Base-by-base conservation (phyloP, 92 coral and sea anemone species). In the Actinernus sp. region DNA sequence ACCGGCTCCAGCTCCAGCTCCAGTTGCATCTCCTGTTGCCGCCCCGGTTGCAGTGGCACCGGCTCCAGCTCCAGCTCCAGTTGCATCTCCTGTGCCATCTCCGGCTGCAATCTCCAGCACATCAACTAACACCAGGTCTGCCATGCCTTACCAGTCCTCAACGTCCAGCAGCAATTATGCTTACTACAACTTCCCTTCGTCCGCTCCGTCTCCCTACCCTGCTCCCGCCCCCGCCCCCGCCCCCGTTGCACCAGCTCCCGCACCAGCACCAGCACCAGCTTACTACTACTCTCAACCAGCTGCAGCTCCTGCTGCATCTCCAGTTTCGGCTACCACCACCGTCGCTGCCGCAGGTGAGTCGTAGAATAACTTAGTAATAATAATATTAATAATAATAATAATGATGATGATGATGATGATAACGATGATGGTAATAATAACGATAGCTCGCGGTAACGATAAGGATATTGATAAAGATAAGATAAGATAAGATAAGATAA, bases 311-410 rank as follows among this genome's bases (percentile, higher is more conserved):
- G 66, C 89, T 11, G 82, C 86, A 8, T 52, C 87, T 17, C 82
- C 89, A 30, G 78, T 83, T 18, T 74, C 92, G 17, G 96, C 96
- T 2, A 89, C 87, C 49, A 54, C 96, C 19, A 49, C 90, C 28
- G 79, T 89, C 10, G 96, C 96, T 47, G 76, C 96, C 14, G 92
- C 96, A 80, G 96, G 96, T 89, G 65, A 26, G 75, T n/a, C n/a
- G 12, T 10, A 3, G 65, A 16, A 31, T 2, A 11, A 8, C 23
- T 1, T 58, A 46, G 9, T 3, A 6, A 31, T 2, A 22, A 45
- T 28, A 24, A 7, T 53, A 20, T 26, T 23, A 26, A 24, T 14
- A n/a, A n/a, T n/a, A n/a, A n/a, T n/a, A n/a, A n/a, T n/a, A n/a
- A n/a, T n/a, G n/a, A n/a, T n/a, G n/a, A n/a, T n/a, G n/a, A n/a